A percentile compares a stretch with the other conserved stretches of the same genome.
Conservation (phyloP, 2,113 vertebrate species). For the Haliaeetus leucogaster region DNA sequence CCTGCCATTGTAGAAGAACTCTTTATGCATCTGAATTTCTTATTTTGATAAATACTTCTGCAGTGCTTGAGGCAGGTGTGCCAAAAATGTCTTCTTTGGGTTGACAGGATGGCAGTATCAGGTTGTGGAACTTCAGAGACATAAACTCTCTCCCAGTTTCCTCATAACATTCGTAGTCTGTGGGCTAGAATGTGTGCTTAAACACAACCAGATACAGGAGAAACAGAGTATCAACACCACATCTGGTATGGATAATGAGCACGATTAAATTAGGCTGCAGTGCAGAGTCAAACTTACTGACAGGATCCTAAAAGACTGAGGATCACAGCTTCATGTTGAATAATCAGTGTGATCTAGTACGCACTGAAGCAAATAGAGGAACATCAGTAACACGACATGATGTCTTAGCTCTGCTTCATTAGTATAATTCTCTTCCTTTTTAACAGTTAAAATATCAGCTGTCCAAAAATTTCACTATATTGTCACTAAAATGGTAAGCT, state of each 20-base stretch:
- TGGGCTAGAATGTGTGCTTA: not conserved
- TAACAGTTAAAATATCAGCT: constrained; percentile 40
- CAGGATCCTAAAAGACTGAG: not conserved
- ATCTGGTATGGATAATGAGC: not conserved
- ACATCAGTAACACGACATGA: not conserved
- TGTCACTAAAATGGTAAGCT: constrained; percentile 47
- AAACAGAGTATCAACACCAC: not conserved
- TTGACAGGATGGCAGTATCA: not conserved
- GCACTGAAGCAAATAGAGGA: not conserved
- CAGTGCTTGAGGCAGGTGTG: not conserved
- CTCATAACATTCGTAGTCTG: not conserved
- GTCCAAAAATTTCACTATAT: not conserved
- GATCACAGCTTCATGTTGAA: not conserved
- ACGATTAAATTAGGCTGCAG: not conserved
- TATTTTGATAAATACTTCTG: not conserved
- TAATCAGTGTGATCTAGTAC: not conserved
- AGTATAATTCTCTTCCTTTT: not conserved
- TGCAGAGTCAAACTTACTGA: not conserved
- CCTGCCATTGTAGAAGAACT: not conserved
- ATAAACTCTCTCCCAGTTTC: not conserved
- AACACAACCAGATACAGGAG: not conserved
- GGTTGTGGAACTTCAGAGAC: not conserved
- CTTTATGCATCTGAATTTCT: not conserved
- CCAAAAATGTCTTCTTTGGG: not conserved
- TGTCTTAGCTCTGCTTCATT: not conserved